phyloP scores from a whole-genome alignment of 1,140 invertebrate genomes.

The Hestina assimilis region DNA sequence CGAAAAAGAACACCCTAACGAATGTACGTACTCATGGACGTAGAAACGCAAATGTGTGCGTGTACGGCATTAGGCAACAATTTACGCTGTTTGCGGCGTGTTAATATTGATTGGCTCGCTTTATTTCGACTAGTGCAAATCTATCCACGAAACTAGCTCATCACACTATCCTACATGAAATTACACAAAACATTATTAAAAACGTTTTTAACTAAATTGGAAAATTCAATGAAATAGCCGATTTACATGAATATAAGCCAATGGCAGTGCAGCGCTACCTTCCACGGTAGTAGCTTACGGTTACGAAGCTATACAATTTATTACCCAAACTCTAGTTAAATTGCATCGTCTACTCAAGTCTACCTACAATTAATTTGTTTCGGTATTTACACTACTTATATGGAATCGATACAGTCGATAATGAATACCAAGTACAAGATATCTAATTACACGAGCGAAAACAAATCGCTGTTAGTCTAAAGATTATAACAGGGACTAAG shows the following conservation, averaged over 20 bases:
- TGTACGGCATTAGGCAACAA: slow-evolving; percentile 75
- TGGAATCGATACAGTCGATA: slow-evolving; percentile 17
- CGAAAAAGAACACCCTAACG: slow-evolving; percentile 51
- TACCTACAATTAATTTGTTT: slow-evolving; percentile 30
- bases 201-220: neutral
- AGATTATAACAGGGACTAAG: slow-evolving; percentile 18
- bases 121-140: slow-evolving; percentile 74
- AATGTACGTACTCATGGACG: slow-evolving; percentile 45
- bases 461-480: slow-evolving; percentile 6
- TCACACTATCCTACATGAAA: slow-evolving; percentile 28
- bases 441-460: slow-evolving; percentile 12
- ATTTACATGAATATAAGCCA: slow-evolving; percentile 10
- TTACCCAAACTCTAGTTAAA: slow-evolving; percentile 31
- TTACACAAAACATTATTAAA: slow-evolving; percentile 2
- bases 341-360: slow-evolving; percentile 29
- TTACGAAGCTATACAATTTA: slow-evolving; percentile 29
- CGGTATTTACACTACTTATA: slow-evolving; percentile 19
- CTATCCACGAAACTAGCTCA: slow-evolving; percentile 62
- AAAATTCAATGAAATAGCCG: slow-evolving; percentile 7
- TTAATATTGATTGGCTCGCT: slow-evolving; percentile 78
- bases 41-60: slow-evolving; percentile 46
- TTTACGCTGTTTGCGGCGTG: slow-evolving; percentile 78
- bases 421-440: slow-evolving; percentile 15
- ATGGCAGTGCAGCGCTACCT: slow-evolving; percentile 13
- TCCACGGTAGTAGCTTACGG: slow-evolving; percentile 26